Base-by-base conservation (phyloP, 1,140 invertebrate genomes). In the Glossosoma conforme region DNA sequence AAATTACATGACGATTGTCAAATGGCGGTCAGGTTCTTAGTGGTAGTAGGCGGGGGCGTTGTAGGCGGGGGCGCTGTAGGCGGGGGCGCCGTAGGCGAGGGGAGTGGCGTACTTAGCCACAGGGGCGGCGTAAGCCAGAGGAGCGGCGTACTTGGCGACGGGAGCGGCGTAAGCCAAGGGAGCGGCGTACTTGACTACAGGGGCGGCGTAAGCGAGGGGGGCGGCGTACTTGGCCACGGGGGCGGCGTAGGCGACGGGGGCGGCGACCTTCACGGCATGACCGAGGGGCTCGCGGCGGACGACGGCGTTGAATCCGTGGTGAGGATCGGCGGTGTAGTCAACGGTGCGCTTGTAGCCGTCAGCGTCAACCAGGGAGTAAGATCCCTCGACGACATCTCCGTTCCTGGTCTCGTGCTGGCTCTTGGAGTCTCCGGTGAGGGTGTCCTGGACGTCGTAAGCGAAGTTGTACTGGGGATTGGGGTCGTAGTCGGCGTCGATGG, bases 391-490 rank as follows among this genome's bases (percentile, higher is more conserved):
- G 38, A 78, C 68, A 54, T 79, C 77, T 33, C 78, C 78, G 42
- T 73, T 68, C 2, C 77, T 67, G 15, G 67, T 71, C 64, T 80
- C 78, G 42, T 76, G 66, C 63, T 80, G 77, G 53, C 71, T 75
- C 63, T 81, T 80, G 56, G 73, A 70, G 57, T 81, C 78, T 9
- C 81, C 77, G 32, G 73, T 82, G 58, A 77, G 72, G 21, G 73
- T 67, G 48, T 81, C 79, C 60, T 78, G 71, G 15, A 81, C 69
- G 40, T 77, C 71, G 60, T 80, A 80, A 18, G 75, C 74, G 61
- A 73, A 80, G 36, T 67, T 70, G 59, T 77, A 78, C 61, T 77
- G 75, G n/a, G 76, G 77, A 52, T 77, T 68, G 2, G 74, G 68
- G 58, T 79, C 76, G 52, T 75, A 78, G 32, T 74, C 72, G n/a